A percentile compares a stretch with the other conserved stretches of the same genome.
Conservation (phyloP, 2,797 vertebrate species). For the Mormyrus hasselquistii region DNA sequence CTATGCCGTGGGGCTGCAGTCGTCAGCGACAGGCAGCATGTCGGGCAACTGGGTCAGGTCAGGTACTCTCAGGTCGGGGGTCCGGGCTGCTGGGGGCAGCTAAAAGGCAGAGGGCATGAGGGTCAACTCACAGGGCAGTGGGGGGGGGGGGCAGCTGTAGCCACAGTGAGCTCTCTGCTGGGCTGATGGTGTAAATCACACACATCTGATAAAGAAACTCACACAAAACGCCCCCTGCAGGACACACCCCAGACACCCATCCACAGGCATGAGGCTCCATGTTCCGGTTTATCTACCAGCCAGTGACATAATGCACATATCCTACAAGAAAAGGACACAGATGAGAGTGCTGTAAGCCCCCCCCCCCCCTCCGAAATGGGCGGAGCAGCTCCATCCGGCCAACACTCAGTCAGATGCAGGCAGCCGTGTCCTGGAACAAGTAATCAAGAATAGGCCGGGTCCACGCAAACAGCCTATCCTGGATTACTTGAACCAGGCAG, state of each 20-base stretch:
- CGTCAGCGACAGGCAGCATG: neutral
- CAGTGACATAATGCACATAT: neutral
- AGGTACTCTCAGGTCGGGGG: neutral
- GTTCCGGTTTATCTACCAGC: neutral
- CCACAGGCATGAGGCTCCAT: neutral
- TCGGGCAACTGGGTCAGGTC: neutral
- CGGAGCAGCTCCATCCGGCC: neutral
- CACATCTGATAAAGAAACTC: slow-evolving; percentile 80
- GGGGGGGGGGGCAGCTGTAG: neutral
- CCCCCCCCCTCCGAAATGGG: neutral
- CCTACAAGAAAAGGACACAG: neutral
- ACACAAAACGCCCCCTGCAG: slow-evolving; percentile 74
- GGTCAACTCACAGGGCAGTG: neutral
- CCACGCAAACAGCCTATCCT: slow-evolving; percentile 93
- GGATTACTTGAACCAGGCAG: slow-evolving; percentile 98
- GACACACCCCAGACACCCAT: slow-evolving; percentile 67
- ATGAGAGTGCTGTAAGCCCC: neutral
- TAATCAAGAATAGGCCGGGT: slow-evolving; percentile 93
- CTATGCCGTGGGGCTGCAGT: neutral
- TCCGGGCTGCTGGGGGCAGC: neutral
- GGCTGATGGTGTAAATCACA: slow-evolving; percentile 81
- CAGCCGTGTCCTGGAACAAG: slow-evolving; percentile 87
- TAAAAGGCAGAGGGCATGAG: neutral
- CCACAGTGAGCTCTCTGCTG: slow-evolving; percentile 46
- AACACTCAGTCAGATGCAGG: slow-evolving; percentile 35